Conservation (phyloP, 2,888 invertebrate genomes). For the Aradus depressus region DNA sequence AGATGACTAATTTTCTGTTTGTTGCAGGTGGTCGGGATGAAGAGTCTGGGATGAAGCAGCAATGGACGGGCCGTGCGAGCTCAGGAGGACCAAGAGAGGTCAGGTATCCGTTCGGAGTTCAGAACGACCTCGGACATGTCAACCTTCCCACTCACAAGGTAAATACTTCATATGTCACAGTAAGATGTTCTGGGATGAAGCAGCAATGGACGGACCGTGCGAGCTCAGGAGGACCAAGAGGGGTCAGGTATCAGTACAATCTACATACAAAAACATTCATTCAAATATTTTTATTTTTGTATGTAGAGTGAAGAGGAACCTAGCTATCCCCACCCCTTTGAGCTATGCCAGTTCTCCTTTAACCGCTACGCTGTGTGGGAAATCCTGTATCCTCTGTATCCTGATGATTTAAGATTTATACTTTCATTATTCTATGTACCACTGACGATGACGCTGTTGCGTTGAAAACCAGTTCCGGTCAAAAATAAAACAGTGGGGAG, state of each 20-base stretch:
- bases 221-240: conserved; percentile 28
- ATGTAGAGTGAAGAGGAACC: too few species aligned
- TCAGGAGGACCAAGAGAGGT: conserved; percentile 32
- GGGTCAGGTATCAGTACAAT: conserved; percentile 37
- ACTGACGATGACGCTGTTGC: too few species aligned
- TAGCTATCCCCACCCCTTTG: too few species aligned
- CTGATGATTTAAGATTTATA: too few species aligned
- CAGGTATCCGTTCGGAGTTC: conserved; percentile 38
- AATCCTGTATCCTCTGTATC: too few species aligned
- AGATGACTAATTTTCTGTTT: conserved; percentile 1
- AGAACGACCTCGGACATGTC: conserved; percentile 39
- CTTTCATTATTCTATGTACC: too few species aligned
- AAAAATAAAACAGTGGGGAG: too few species aligned
- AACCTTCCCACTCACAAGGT: conserved; percentile 31
- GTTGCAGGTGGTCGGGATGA: conserved; percentile 30
- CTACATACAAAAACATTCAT: too few species aligned
- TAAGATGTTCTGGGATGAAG: conserved; percentile 34
- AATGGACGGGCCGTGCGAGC: conserved; percentile 28
- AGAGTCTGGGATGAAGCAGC: conserved; percentile 33
- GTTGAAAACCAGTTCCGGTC: too few species aligned
- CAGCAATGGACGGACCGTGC: conserved; percentile 29
- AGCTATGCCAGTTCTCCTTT: too few species aligned
- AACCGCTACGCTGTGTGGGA: too few species aligned
- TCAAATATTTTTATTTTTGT: too few species aligned
- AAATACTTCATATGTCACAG: conserved; percentile 5